Base-by-base conservation (phyloP, 2,888 invertebrate species). In the Glaucopsyche alexis region DNA sequence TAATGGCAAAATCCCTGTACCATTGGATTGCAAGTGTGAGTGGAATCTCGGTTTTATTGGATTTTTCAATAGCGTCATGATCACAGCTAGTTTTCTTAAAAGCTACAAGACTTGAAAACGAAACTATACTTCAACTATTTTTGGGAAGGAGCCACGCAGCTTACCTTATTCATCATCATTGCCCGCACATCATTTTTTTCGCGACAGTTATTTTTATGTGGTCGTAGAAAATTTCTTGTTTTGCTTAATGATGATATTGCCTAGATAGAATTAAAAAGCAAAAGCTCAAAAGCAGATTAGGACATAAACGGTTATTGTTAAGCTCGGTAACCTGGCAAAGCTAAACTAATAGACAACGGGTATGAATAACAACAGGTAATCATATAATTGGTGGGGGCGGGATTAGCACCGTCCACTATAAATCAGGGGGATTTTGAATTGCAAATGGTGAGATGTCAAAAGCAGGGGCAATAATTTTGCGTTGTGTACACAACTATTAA, bases 361-460 rank as follows among this genome's bases (percentile, higher is more conserved):
- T 66, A 66, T 42, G 40, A 66, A 66, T 45, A 67, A 67, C 45
- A 45, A 45, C 67, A 45, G 42, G 67, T 67, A 67, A 67, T 67
- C 67, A 67, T 67, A 45, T 67, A 67, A 19, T 60, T 38, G 60
- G 60, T 60, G 45, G 45, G 45, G 42, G 11, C 16, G 45, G 45
- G 67, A 67, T 67, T 67, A 89, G 40, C 66, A 72, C 52, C 66
- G 50, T 67, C 66, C 40, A 29, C 75, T 72, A 77, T 78, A 78
- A 76, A 78, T 78, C 76, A 77, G 77, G 73, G 72, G 66, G 76
- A 72, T 78, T 77, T 75, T 76, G 78, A 78, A 78, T 77, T 77
- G 78, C 79, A 77, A 79, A 79, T 79, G 75, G 75, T 76, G 75
- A 75, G 75, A 77, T 77, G 79, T 79, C 79, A 79, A 77, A 79